A percentile compares a stretch with the other conserved stretches of the same genome.
Conservation (phyloP, 1,140 invertebrate genomes). For the Formica exsecta region DNA sequence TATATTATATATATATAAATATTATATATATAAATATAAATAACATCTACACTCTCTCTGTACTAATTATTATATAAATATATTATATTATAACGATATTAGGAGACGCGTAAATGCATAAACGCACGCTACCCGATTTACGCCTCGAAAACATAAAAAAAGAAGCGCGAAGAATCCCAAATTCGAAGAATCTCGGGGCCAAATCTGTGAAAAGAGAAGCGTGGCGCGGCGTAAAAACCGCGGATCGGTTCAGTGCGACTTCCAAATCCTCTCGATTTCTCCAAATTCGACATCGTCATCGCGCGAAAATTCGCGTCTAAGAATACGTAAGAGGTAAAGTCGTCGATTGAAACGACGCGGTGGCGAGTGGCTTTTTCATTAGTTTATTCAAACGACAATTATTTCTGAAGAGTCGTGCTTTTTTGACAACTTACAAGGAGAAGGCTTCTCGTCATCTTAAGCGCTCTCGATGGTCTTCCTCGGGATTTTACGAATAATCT, state of each 20-base stretch:
- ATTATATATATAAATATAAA: conserved; percentile 82
- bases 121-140: conserved; percentile 76
- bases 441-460: background rate
- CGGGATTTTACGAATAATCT: conserved; percentile 36
- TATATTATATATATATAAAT: conserved; percentile 81
- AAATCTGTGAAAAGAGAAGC: conserved; percentile 29
- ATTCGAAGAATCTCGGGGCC: conserved; percentile 26
- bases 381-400: background rate
- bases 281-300: conserved; percentile 19
- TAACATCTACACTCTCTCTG: conserved; percentile 83
- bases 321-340: background rate
- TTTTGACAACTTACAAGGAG: conserved; percentile 9
- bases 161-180: conserved; percentile 28
- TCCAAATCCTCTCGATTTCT: conserved; percentile 23
- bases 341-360: conserved; percentile 6
- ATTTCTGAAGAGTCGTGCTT: background rate
- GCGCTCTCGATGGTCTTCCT: conserved; percentile 9
- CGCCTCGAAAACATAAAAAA: conserved; percentile 31
- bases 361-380: background rate
- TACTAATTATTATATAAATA: conserved; percentile 85
- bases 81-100: conserved; percentile 83
- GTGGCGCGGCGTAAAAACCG: conserved; percentile 6
- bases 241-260: conserved; percentile 21
- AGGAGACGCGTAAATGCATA: conserved; percentile 76
- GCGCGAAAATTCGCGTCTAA: conserved; percentile 19